phyloP scores from a whole-genome alignment of 2,113 vertebrate species.

The Sander lucioperca region DNA sequence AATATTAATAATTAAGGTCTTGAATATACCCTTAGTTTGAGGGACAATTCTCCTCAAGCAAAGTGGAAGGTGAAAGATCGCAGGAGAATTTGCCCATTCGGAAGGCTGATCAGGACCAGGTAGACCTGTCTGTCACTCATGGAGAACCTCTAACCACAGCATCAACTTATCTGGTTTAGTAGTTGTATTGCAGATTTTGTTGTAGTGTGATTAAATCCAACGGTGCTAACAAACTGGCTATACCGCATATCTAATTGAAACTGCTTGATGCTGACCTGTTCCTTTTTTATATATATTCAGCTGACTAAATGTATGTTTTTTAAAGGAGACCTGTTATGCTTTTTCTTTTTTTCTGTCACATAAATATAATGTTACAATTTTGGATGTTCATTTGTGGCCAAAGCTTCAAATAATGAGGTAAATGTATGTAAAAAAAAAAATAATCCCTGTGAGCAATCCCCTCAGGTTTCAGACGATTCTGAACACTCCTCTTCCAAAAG shows the following conservation, averaged over 20 bases:
- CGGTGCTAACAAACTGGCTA: conserved; percentile 3
- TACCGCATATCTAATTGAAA: not conserved
- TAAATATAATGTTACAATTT: too few species aligned
- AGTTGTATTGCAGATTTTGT: too few species aligned
- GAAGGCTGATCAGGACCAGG: conserved; percentile 69
- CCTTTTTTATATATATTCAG: not conserved
- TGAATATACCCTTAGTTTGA: conserved; percentile 64
- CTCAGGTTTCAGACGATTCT: too few species aligned
- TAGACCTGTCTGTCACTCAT: conserved; percentile 48
- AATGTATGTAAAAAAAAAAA: too few species aligned
- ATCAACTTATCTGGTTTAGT: not conserved
- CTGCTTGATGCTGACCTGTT: not conserved
- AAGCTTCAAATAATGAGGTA: too few species aligned
- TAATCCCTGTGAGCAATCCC: too few species aligned
- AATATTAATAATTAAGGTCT: conserved; percentile 5
- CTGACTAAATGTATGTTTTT: not conserved
- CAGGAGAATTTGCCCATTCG: conserved; percentile 55
- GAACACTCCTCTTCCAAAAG: too few species aligned
- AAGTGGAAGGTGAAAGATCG: conserved; percentile 65
- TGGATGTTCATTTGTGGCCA: too few species aligned
- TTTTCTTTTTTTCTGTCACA: too few species aligned
- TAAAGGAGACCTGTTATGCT: too few species aligned
- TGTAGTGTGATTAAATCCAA: conserved; percentile 20
- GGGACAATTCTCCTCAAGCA: conserved; percentile 54
- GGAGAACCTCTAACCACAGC: not conserved